Base-by-base conservation (phyloP, 2,113 vertebrate species). In the Eublepharis macularius region DNA sequence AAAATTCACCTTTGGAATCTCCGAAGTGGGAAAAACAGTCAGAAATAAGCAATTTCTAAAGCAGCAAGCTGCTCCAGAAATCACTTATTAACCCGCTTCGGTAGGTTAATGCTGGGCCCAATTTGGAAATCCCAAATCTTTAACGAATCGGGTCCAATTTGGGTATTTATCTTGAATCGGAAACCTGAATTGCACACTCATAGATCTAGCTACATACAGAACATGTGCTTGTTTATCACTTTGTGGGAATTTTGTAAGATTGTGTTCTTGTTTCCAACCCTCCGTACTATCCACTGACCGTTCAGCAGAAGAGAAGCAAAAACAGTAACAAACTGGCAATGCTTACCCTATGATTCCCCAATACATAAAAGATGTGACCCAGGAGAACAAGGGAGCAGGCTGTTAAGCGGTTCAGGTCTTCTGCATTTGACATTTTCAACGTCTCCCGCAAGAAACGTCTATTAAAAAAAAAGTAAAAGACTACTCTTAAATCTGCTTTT, bases 351-450 rank as follows among this genome's bases (percentile, higher is more conserved):
- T 99, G 99, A 93, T 99, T 99, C 80, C 98, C 98, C 87, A 99
- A 88, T 19, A 99, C 98, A 0, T 99, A 99, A 95, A 99, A 99
- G 92, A 99, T 99, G 87, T 99, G 99, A 41, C 99, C 99, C 85
- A 99, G 96, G 47, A 99, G 97, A 66, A 99, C 99, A 0, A 99
- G 97, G 4, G 99, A 99, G 89, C 99, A 99, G 0, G 99, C 99
- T 0, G 98, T 99, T 73, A 99, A 95, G 29, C 99, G 96, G 94
- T 99, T 99, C 92, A 99, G 95, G 87, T 99, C 99, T 92, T 99
- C 99, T 0, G 99, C 99, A 0, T 99, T 99, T 0, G 98, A 99
- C 99, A 99, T 99, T 95, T 99, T 99, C 93, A 99, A 95, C 0
- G 99, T 99, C 94, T 99, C 99, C 63, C 99, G 96, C n/a, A 99